These are phyloP conservation scores for Monodelphis domestica DNA, from an alignment of 2,797 vertebrate species.

Conservation along the genomic window DNA sequence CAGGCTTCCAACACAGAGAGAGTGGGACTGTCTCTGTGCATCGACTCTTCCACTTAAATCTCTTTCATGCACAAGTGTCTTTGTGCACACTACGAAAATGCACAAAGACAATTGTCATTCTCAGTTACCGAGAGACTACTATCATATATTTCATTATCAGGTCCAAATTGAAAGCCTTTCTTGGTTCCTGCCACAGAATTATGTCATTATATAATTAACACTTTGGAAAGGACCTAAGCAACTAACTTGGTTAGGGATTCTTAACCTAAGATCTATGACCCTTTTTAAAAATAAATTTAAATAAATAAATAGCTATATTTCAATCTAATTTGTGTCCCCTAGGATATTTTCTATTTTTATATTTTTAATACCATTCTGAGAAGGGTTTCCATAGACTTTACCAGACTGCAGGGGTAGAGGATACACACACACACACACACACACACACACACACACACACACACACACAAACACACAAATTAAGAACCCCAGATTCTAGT, in stretches of 20 bases:
- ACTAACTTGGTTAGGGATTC: background rate
- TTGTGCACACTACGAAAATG: too few species aligned
- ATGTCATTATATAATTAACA: background rate
- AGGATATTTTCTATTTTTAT: background rate
- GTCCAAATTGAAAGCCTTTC: background rate
- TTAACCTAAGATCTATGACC: background rate
- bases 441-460: too few species aligned
- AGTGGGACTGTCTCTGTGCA: too few species aligned
- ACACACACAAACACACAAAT: too few species aligned
- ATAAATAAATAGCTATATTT: background rate
- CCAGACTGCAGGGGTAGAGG: background rate
- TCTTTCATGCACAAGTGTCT: too few species aligned
- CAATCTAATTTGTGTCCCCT: background rate
- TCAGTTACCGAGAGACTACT: too few species aligned
- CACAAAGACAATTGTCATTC: too few species aligned
- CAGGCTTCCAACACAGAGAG: too few species aligned
- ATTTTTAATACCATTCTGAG: background rate
- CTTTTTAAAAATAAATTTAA: too few species aligned
- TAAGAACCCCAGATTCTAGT: background rate
- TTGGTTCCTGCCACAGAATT: background rate
- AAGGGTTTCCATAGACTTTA: background rate
- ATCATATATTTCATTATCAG: background rate
- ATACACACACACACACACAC: too few species aligned
- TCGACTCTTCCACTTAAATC: too few species aligned
- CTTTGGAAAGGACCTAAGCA: background rate